These are phyloP conservation scores for Chinchilla lanigera DNA, from an alignment of 2,113 vertebrate genomes.

Conservation along the genomic window DNA sequence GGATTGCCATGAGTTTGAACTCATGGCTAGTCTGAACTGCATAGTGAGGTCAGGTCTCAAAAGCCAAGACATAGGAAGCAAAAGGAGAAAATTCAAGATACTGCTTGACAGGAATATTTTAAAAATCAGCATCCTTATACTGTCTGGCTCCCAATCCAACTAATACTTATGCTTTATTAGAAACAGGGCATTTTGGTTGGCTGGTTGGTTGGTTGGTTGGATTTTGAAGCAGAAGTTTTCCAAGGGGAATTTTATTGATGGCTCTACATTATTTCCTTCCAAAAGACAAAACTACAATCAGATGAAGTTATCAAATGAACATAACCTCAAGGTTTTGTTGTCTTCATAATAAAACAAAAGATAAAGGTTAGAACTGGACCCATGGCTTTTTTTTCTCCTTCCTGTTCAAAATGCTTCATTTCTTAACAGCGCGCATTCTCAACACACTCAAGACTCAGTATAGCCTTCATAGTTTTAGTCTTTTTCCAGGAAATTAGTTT, in stretches of 20 bases:
- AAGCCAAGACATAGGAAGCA: neutral
- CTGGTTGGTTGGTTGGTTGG: neutral
- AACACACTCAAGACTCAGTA: neutral
- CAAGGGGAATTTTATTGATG: neutral
- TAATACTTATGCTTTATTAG: neutral
- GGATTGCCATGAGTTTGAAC: neutral
- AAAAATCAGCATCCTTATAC: neutral
- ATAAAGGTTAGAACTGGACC: neutral
- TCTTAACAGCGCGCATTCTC: neutral
- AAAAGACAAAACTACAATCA: neutral
- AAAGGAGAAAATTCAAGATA: neutral
- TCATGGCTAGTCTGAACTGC: neutral
- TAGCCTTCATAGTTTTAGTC: neutral
- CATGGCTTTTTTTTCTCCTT: neutral
- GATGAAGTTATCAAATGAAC: neutral
- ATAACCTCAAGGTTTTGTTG: neutral
- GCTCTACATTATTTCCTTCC: neutral
- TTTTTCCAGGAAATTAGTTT: neutral
- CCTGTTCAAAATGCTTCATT: neutral
- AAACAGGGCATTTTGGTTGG: neutral
- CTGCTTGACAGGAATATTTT: neutral
- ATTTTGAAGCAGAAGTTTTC: neutral
- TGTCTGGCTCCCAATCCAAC: neutral
- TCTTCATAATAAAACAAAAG: neutral
- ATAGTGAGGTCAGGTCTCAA: neutral